Evolutionary conservation across 2,797 vertebrate genomes (phyloP).

Genomic region (Eulemur rubriventer): DNA sequence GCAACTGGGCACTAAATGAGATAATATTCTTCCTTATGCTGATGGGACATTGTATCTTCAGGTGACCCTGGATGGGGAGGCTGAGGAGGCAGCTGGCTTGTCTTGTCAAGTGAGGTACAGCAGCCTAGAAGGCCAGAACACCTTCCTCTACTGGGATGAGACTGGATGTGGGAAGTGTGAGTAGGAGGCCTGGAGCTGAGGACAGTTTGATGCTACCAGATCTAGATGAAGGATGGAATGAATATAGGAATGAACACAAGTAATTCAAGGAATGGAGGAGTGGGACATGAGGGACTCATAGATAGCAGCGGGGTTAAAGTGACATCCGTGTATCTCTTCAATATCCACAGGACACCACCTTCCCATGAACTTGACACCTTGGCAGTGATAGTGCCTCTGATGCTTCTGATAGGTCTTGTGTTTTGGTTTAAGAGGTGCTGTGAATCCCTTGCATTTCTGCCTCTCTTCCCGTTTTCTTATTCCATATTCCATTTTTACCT

Average conservation of each 20-base stretch:
- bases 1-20: neutral
- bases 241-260: neutral
- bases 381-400: neutral
- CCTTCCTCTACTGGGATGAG: neutral
- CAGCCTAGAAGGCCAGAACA: neutral
- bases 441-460: neutral
- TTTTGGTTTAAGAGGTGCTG: neutral
- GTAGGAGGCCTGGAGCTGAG: neutral
- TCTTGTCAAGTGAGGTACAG: neutral
- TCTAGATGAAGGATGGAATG: neutral
- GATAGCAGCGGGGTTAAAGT: neutral
- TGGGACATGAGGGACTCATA: neutral
- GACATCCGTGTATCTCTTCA: neutral
- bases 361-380: neutral
- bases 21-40: neutral
- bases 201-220: neutral
- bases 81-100: neutral
- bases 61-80: neutral
- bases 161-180: neutral
- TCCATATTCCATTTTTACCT: neutral
- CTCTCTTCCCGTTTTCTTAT: neutral
- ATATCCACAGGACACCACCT: neutral
- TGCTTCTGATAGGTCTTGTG: neutral
- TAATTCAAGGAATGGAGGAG: neutral
- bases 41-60: conserved; percentile 28